phyloP scores from a whole-genome alignment of 2,113 vertebrate genomes.

The Mirza zaza region DNA sequence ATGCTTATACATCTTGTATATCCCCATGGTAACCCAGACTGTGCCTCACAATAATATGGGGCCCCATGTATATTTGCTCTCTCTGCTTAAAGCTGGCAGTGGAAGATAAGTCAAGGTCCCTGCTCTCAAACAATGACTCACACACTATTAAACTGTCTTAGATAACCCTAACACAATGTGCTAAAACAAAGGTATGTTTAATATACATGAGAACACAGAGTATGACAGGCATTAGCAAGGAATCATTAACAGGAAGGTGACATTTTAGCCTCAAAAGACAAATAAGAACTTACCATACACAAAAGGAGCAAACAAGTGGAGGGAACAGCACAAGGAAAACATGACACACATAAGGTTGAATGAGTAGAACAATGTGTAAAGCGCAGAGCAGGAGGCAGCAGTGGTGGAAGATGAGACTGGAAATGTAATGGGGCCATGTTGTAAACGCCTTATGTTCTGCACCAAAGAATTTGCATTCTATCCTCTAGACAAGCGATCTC shows the following conservation, averaged over 20 bases:
- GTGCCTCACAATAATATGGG: neutral
- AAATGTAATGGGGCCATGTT: neutral
- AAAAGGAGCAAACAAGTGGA: neutral
- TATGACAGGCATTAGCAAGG: neutral
- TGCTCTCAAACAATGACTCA: constrained; percentile 25
- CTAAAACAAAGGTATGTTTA: neutral
- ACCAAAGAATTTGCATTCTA: neutral
- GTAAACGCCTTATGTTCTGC: neutral
- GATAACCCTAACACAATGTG: neutral
- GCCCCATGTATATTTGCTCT: neutral
- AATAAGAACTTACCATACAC: neutral
- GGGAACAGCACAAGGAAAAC: neutral
- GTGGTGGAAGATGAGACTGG: neutral
- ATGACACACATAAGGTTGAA: neutral
- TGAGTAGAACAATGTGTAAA: neutral
- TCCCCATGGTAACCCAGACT: neutral
- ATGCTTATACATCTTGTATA: neutral
- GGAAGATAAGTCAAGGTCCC: neutral
- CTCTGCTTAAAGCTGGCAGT: neutral
- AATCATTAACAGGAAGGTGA: constrained; percentile 13
- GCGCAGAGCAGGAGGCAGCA: neutral
- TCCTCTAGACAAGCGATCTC: neutral
- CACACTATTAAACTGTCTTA: neutral
- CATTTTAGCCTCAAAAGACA: neutral
- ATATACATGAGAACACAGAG: neutral